A percentile compares a stretch with the other conserved stretches of the same genome.
These are phyloP conservation scores for Danaus plexippus DNA, from an alignment of 1,140 invertebrate species.

Conservation along the genomic window DNA sequence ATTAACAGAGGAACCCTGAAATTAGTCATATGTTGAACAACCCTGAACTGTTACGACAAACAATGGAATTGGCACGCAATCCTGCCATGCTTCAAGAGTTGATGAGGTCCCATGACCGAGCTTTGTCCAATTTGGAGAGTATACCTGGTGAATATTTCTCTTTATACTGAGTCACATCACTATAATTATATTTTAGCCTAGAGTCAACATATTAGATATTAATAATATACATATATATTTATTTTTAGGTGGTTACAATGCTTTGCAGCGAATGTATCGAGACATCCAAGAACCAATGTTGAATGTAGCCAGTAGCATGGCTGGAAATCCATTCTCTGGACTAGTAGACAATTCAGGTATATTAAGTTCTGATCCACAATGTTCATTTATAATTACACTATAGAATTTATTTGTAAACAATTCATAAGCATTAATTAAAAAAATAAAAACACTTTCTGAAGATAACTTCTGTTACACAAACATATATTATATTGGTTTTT, in stretches of 20 bases:
- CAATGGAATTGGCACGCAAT: conserved; percentile 97
- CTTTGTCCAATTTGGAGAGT: conserved; percentile 96
- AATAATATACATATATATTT: conserved; percentile 11
- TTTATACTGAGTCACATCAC: conserved; percentile 3
- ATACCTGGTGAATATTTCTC: conserved; percentile 77
- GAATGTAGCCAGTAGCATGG: conserved; percentile 92
- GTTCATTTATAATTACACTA: too few species aligned
- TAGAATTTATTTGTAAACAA: too few species aligned
- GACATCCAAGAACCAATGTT: conserved; percentile 99
- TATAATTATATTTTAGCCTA: background rate
- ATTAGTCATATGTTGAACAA: conserved; percentile 99
- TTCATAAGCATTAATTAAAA: too few species aligned
- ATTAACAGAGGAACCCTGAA: conserved; percentile 92
- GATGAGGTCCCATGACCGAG: conserved; percentile 98
- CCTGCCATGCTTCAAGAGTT: conserved; percentile 98
- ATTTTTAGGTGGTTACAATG: conserved; percentile 89
- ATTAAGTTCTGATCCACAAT: background rate
- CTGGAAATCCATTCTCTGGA: conserved; percentile 89
- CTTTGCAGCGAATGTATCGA: conserved; percentile 96
- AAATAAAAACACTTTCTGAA: too few species aligned
- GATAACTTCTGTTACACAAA: too few species aligned
- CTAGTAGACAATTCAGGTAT: conserved; percentile 79
- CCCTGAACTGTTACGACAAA: conserved; percentile 95
- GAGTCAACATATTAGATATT: conserved; percentile 2
- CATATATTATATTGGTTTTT: too few species aligned